A percentile compares a stretch with the other conserved stretches of the same genome.
Conservation (phyloP, 2,888 invertebrate genomes). For the Erebia aethiops region DNA sequence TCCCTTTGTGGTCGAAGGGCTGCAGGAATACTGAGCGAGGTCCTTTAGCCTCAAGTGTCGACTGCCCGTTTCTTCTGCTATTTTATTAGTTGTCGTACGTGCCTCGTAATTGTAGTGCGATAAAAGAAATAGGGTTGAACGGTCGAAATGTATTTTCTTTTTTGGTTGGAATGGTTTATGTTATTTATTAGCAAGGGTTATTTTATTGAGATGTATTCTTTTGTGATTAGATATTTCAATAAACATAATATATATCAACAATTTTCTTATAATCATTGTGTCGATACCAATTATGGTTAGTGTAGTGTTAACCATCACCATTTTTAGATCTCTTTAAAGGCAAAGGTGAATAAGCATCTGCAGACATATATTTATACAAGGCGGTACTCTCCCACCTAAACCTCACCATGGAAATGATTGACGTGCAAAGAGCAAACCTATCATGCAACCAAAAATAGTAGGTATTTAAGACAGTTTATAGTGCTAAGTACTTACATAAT, state of each 20-base stretch:
- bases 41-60: conserved; percentile 70
- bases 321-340: too few species aligned
- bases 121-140: conserved; percentile 37
- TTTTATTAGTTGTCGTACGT: conserved; percentile 79
- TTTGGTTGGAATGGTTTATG: conserved; percentile 9
- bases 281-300: not conserved
- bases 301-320: not conserved
- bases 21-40: conserved; percentile 75
- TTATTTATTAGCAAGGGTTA: conserved; percentile 16
- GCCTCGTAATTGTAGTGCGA: conserved; percentile 63
- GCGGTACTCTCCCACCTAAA: too few species aligned
- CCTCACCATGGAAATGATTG: too few species aligned
- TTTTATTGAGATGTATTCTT: not conserved
- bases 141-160: conserved; percentile 26
- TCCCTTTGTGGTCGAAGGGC: conserved; percentile 71
- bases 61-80: conserved; percentile 71
- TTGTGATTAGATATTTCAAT: conserved; percentile 5
- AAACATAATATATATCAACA: too few species aligned
- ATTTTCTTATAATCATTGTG: too few species aligned
- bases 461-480: too few species aligned
- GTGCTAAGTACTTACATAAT: too few species aligned
- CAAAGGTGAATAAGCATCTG: too few species aligned
- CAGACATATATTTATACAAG: too few species aligned
- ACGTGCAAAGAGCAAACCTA: too few species aligned
- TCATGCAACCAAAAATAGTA: too few species aligned